phyloP scores from a whole-genome alignment of 2,797 vertebrate species.

The Apogon talboti region DNA sequence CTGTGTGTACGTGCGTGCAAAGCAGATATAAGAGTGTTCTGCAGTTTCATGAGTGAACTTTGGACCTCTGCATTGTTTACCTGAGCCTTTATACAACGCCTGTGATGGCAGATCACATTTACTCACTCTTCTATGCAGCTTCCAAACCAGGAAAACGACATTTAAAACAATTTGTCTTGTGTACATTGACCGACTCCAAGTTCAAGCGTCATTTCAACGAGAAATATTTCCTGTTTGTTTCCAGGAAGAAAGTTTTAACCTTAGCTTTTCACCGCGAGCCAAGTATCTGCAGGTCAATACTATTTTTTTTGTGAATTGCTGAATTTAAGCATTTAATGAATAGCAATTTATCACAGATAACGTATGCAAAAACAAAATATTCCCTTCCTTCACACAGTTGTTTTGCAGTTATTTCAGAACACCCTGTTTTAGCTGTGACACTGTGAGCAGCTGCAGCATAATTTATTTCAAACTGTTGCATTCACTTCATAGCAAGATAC shows the following conservation, averaged over 20 bases:
- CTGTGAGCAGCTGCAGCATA: slow-evolving; percentile 9
- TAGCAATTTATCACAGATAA: not conserved
- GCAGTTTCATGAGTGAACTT: slow-evolving; percentile 72
- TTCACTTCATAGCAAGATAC: slow-evolving; percentile 12
- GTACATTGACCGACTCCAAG: slow-evolving; percentile 24
- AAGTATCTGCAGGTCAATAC: not conserved
- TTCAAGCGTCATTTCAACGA: slow-evolving; percentile 50
- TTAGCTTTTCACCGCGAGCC: not conserved
- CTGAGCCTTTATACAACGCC: slow-evolving; percentile 36
- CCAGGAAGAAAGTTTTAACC: slow-evolving; percentile 17
- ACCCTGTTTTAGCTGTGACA: slow-evolving; percentile 15
- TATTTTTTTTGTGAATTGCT: not conserved
- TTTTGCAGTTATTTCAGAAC: slow-evolving; percentile 11
- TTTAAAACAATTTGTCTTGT: slow-evolving; percentile 41
- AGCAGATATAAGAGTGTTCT: slow-evolving; percentile 42
- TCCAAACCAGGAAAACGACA: slow-evolving; percentile 41
- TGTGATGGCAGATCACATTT: slow-evolving; percentile 46
- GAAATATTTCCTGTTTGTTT: slow-evolving; percentile 67
- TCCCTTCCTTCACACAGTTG: not conserved
- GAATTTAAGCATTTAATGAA: not conserved
- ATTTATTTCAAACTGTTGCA: slow-evolving; percentile 25
- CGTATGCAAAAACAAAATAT: not conserved
- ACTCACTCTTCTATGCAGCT: slow-evolving; percentile 41
- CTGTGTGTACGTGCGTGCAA: slow-evolving; percentile 42
- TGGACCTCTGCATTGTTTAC: slow-evolving; percentile 73